Evolutionary conservation across 2,797 vertebrate species (phyloP).

Genomic region (Cheirogaleus major): DNA sequence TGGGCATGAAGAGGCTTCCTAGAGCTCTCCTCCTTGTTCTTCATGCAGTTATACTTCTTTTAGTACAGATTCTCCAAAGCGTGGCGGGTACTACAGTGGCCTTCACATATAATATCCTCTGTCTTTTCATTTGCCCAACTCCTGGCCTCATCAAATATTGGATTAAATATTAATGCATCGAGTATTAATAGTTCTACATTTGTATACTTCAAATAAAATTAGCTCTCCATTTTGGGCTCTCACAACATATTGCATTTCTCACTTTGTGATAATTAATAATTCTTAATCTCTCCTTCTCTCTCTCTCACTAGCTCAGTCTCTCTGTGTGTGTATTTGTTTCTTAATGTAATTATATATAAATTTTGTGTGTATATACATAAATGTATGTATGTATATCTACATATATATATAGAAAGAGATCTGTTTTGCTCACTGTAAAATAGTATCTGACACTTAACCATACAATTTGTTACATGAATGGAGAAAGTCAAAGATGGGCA

Average conservation of each 20-base stretch:
- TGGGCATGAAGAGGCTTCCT: background rate
- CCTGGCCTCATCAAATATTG: background rate
- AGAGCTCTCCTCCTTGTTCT: background rate
- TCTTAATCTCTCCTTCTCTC: background rate
- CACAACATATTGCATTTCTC: background rate
- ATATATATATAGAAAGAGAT: background rate
- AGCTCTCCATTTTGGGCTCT: background rate
- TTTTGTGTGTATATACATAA: background rate
- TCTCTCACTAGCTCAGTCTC: no score
- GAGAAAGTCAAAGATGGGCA: background rate
- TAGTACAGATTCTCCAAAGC: background rate
- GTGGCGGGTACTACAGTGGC: no score
- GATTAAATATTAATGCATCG: background rate
- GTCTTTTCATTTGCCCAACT: background rate
- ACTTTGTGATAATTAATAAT: background rate
- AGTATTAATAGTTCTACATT: background rate
- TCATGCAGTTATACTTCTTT: no score
- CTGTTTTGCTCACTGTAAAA: background rate
- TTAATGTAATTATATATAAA: background rate
- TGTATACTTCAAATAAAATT: background rate
- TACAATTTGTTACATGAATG: background rate
- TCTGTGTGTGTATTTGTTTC: background rate
- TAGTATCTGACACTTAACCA: background rate
- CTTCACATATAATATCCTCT: background rate
- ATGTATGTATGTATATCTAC: background rate